Evolutionary conservation across 2,797 vertebrate species (phyloP).

Genomic region (Rhincodon typus): DNA sequence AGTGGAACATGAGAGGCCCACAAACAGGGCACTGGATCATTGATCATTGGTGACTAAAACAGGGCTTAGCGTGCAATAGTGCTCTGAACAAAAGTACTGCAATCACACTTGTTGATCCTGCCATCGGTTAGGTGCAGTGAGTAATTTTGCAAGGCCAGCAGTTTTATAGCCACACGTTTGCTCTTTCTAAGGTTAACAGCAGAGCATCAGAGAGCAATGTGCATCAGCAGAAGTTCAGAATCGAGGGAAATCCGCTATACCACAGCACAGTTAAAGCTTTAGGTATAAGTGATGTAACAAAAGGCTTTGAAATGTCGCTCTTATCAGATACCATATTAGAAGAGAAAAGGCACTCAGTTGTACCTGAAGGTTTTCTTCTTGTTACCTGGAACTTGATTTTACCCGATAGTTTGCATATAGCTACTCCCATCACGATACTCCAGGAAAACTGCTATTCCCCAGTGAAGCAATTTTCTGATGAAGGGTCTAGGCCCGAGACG

Average conservation of each 20-base stretch:
- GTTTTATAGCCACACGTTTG: not conserved
- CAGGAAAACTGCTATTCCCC: not conserved
- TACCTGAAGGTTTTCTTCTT: conserved; percentile 58
- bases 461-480: too few relatives aligned
- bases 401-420: conserved; percentile 67
- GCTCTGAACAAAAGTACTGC: not conserved
- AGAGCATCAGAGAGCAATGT: not conserved
- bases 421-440: conserved; percentile 62
- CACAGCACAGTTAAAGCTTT: not conserved
- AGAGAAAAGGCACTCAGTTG: conserved; percentile 33
- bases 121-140: not conserved
- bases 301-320: not conserved
- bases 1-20: not conserved
- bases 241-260: not conserved
- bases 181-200: not conserved
- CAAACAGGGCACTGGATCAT: not conserved
- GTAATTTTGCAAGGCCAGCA: not conserved
- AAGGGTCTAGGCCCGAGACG: too few relatives aligned
- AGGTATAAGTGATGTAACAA: not conserved
- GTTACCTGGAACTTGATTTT: conserved; percentile 68
- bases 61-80: not conserved
- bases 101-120: not conserved
- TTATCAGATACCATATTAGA: not conserved
- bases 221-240: not conserved
- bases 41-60: not conserved